Evolutionary conservation across 2,797 vertebrate species (phyloP).

Genomic region (Crocidura indochinensis): DNA sequence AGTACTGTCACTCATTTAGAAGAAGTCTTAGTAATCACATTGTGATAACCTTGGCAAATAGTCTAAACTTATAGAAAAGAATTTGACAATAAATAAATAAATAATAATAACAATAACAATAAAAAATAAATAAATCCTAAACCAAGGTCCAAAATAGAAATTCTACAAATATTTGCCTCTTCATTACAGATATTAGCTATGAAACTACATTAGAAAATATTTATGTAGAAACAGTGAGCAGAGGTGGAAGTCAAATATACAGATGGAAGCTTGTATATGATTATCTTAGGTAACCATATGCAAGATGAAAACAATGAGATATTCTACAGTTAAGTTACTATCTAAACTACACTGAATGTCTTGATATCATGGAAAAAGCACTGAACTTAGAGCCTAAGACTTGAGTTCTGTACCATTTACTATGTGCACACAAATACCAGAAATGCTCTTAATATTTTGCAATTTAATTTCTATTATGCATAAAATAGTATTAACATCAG

Average conservation of each 20-base stretch:
- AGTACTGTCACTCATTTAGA: background rate
- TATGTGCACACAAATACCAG: background rate
- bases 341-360: conserved; percentile 9
- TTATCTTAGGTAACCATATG: background rate
- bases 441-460: conserved; percentile 14
- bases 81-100: background rate
- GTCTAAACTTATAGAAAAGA: background rate
- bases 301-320: background rate
- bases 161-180: background rate
- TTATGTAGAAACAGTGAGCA: background rate
- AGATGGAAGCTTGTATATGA: background rate
- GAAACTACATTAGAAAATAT: background rate
- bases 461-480: background rate
- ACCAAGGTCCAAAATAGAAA: background rate
- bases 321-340: background rate
- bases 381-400: background rate
- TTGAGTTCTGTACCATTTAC: background rate
- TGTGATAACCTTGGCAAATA: background rate
- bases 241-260: background rate
- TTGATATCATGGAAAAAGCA: background rate
- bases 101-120: too few relatives aligned
- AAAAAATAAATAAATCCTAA: background rate
- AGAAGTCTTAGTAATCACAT: background rate
- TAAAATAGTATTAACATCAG: conserved; percentile 3
- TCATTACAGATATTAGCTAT: background rate